Evolutionary conservation across 2,797 vertebrate species (phyloP).

Genomic region (Sorex maritimensis): DNA sequence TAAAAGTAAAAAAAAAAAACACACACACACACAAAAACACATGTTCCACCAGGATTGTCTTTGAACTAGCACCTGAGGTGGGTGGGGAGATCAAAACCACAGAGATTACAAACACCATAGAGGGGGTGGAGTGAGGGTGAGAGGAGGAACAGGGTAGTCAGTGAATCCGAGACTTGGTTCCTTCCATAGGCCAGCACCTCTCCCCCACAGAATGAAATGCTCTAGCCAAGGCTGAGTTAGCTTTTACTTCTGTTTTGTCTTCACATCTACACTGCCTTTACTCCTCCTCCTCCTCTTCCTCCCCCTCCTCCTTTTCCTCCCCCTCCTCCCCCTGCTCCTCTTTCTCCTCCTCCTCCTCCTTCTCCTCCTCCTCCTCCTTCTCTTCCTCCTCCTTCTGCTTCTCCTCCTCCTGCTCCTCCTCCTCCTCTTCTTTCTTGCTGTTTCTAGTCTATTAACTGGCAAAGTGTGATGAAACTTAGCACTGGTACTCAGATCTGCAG

Average conservation of each 20-base stretch:
- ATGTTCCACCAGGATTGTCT: not conserved
- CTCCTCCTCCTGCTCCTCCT: not conserved
- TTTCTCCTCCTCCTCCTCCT: not conserved
- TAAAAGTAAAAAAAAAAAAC: constrained; percentile 3
- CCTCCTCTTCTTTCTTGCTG: not conserved
- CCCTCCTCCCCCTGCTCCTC: no score
- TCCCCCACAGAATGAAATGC: not conserved
- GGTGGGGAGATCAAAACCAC: constrained; percentile 10
- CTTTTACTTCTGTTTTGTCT: not conserved
- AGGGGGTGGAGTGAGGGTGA: not conserved
- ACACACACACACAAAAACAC: no score
- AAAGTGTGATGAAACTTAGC: constrained; percentile 16
- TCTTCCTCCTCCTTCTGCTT: not conserved
- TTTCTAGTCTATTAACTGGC: not conserved
- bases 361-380: not conserved
- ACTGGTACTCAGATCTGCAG: not conserved
- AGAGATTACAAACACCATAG: not conserved
- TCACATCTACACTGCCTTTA: no score
- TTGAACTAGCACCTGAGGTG: not conserved
- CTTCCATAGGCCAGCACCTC: not conserved
- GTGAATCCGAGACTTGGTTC: not conserved
- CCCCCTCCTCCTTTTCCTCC: no score
- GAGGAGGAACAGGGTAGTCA: not conserved
- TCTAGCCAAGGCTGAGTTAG: not conserved
- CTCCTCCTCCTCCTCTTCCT: not conserved